phyloP scores from a whole-genome alignment of 1,140 invertebrate species.

The Pteromalus puparum region DNA sequence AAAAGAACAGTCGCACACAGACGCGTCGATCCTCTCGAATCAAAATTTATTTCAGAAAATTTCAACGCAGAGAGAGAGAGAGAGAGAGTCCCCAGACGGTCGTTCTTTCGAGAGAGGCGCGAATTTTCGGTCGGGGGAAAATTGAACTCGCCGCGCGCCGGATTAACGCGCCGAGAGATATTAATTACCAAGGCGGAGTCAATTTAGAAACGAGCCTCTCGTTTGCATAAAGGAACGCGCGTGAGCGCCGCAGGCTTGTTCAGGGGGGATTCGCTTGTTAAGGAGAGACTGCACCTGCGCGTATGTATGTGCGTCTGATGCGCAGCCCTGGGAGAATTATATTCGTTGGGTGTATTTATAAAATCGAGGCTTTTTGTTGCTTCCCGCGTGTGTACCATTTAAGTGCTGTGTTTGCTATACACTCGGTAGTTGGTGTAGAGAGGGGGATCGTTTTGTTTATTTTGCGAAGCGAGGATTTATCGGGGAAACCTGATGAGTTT shows the following conservation, averaged over 20 bases:
- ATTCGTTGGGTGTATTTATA: neutral
- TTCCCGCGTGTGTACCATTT: too few relatives aligned
- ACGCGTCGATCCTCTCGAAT: conserved; percentile 9
- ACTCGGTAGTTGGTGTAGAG: too few relatives aligned
- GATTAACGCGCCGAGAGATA: conserved; percentile 43
- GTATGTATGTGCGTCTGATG: neutral
- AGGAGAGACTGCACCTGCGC: neutral
- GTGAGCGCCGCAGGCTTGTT: neutral
- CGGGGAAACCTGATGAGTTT: too few relatives aligned
- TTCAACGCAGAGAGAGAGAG: neutral
- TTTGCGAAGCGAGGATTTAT: too few relatives aligned
- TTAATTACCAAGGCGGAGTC: conserved; percentile 47
- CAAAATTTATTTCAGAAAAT: conserved; percentile 25
- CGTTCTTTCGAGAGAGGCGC: conserved; percentile 21
- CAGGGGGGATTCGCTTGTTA: conserved; percentile 2
- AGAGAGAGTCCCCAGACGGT: conserved; percentile 38
- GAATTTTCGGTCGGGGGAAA: conserved; percentile 17
- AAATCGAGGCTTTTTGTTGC: neutral
- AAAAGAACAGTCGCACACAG: neutral
- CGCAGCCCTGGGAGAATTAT: neutral
- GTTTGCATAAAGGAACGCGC: conserved; percentile 41
- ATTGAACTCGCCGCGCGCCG: conserved; percentile 32
- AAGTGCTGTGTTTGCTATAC: too few relatives aligned
- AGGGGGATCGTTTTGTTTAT: too few relatives aligned
- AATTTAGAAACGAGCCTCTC: conserved; percentile 44